phyloP scores from a whole-genome alignment of 2,113 vertebrate species.

The Tachycineta bicolor region DNA sequence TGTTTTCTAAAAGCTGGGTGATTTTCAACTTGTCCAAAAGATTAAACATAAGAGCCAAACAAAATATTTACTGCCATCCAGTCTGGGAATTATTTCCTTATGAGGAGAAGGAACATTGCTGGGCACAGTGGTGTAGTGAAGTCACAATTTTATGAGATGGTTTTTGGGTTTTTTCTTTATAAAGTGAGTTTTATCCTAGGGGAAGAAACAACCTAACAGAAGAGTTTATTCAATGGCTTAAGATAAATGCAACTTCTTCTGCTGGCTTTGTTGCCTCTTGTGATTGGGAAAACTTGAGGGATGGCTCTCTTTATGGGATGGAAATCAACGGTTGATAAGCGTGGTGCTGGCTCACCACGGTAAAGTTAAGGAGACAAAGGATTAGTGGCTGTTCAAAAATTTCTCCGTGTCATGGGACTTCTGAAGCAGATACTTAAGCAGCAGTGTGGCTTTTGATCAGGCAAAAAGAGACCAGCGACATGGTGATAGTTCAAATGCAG shows the following conservation, averaged over 20 bases:
- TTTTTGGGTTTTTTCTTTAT: background rate
- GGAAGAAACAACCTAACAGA: background rate
- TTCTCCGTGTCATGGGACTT: background rate
- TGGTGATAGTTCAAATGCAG: background rate
- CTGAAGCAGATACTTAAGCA: background rate
- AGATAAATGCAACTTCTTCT: background rate
- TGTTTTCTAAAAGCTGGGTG: background rate
- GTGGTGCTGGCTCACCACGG: accelerated
- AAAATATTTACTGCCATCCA: conserved; percentile 34
- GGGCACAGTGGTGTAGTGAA: background rate
- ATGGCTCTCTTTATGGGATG: background rate
- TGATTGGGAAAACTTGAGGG: background rate
- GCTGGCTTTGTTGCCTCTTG: background rate
- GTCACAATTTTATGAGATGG: background rate
- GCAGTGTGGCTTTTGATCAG: background rate
- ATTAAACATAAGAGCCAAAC: conserved; percentile 2
- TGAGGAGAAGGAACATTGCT: conserved; percentile 28
- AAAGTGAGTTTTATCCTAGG: background rate
- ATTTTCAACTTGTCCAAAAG: conserved; percentile 6
- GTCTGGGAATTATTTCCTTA: conserved; percentile 7
- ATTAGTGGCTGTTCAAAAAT: background rate
- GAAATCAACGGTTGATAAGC: background rate
- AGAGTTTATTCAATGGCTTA: background rate
- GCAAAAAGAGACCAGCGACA: background rate
- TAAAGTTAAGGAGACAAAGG: background rate